Evolutionary conservation across 2,888 invertebrate genomes (phyloP).

Genomic region (Dorcus parallelipipedus): DNA sequence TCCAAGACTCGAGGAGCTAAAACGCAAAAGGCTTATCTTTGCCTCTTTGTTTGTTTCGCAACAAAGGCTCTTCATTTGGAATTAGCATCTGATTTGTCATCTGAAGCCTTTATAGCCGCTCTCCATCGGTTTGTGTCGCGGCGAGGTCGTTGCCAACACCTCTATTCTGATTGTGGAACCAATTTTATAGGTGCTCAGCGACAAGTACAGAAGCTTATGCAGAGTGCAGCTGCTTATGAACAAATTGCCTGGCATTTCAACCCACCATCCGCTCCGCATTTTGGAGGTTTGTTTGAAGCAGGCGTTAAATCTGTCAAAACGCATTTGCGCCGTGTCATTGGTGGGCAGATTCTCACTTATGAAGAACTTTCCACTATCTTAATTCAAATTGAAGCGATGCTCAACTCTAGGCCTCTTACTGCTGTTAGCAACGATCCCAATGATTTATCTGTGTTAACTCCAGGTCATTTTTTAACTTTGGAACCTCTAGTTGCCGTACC

Average conservation of each 20-base stretch:
- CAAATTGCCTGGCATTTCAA: constrained; percentile 19
- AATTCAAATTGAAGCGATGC: neutral
- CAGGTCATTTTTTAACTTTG: constrained; percentile 28
- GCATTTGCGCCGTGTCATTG: neutral
- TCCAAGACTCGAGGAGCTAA: constrained; percentile 15
- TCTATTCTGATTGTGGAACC: too few species aligned
- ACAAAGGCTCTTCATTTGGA: constrained; percentile 26
- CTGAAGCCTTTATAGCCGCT: constrained; percentile 4
- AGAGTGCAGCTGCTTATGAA: neutral
- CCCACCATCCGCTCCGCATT: constrained; percentile 15
- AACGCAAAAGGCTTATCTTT: constrained; percentile 26
- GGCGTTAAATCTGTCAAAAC: constrained; percentile 26
- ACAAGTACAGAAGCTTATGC: constrained; percentile 10
- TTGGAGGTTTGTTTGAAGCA: constrained; percentile 18
- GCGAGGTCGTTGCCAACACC: too few species aligned
- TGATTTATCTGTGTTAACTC: constrained; percentile 21
- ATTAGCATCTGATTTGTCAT: constrained; percentile 21
- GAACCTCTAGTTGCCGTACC: constrained; percentile 13
- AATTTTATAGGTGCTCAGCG: constrained; percentile 19
- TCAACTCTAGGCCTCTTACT: neutral
- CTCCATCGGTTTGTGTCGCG: too few species aligned
- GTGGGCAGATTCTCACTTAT: neutral
- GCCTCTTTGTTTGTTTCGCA: constrained; percentile 1
- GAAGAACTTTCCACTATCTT: neutral
- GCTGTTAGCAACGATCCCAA: neutral